phyloP scores from a whole-genome alignment of 1,140 invertebrate genomes.

The Camponotus floridanus region DNA sequence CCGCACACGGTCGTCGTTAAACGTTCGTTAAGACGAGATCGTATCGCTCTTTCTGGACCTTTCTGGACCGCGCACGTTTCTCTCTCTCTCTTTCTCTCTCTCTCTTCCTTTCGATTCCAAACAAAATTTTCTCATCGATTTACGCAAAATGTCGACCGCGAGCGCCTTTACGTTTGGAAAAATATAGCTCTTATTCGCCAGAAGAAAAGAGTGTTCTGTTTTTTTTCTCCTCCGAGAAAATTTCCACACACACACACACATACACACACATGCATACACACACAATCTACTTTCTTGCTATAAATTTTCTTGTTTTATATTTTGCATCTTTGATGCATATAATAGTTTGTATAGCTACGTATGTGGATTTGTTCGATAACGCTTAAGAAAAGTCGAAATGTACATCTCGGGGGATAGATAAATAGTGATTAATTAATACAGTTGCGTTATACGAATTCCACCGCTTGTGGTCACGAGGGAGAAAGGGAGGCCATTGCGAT shows the following conservation, averaged over 20 bases:
- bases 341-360: neutral
- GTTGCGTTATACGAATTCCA: conserved; percentile 64
- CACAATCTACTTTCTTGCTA: neutral
- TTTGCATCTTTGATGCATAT: neutral
- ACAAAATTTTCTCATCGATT: conserved; percentile 76
- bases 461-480: conserved; percentile 66
- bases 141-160: conserved; percentile 41
- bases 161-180: neutral
- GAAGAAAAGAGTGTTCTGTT: no score
- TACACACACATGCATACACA: no score
- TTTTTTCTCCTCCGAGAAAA: neutral
- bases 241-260: no score
- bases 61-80: conserved; percentile 19
- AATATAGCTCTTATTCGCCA: neutral
- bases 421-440: conserved; percentile 75
- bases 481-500: conserved; percentile 68
- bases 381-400: conserved; percentile 68
- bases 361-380: conserved; percentile 24
- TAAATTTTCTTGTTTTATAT: neutral
- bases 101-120: conserved; percentile 67
- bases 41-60: conserved; percentile 76
- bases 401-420: conserved; percentile 67
- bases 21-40: conserved; percentile 82
- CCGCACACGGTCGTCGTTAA: conserved; percentile 80
- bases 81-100: neutral